Base-by-base conservation (phyloP, 2,113 vertebrate species). In the sheep (Ovis aries) region DNA sequence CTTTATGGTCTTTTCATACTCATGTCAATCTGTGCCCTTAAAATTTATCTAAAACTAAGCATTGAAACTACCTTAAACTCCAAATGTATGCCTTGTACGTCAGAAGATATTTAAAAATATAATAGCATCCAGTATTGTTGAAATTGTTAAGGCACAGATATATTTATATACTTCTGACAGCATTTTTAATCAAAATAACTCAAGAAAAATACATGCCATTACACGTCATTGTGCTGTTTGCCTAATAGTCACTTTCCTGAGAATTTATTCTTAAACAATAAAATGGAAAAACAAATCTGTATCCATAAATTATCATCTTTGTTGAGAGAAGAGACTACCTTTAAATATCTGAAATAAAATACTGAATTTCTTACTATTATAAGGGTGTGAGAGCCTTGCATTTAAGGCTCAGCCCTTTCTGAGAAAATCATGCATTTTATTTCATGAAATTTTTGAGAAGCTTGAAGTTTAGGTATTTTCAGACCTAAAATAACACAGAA, bases 181-280 rank as follows among this genome's bases (percentile, higher is more conserved):
- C 50, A 88, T 36, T 80, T n/a, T 64, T 77, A 93, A 91, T 57
- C n/a, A 98, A 93, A 96, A 89, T 84, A 96, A 93, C 59, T 92
- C 25, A 7, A 91, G 77, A 84, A 89, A 81, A 74, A 92, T 71
- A 9, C 71, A 36, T 40, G 29, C 62, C 62, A n/a, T 50, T 90
- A 33, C 40, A 8, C 12, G 43, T 64, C 80, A 50, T 86, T 83
- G 43, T 87, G 53, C 31, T 53, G 21, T 48, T 91, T 91, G 87
- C 59, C 21, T 95, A 91, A 62, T 62, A 88, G 83, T 33, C 4
- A 55, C 23, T 94, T 94, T 90, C 45, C 53, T 43, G 13, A 52
- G 29, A 90, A 96, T 78, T 60, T 83, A 53, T 83, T 91, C 40
- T 90, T 88, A 92, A 90, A 36, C 31, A 78, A 57, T 71, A 64